Percentiles rank a stretch among this genome's conserved stretches.
Evolutionary conservation across 2,888 invertebrate species (phyloP).

Genomic region (Xylota segnis): DNA sequence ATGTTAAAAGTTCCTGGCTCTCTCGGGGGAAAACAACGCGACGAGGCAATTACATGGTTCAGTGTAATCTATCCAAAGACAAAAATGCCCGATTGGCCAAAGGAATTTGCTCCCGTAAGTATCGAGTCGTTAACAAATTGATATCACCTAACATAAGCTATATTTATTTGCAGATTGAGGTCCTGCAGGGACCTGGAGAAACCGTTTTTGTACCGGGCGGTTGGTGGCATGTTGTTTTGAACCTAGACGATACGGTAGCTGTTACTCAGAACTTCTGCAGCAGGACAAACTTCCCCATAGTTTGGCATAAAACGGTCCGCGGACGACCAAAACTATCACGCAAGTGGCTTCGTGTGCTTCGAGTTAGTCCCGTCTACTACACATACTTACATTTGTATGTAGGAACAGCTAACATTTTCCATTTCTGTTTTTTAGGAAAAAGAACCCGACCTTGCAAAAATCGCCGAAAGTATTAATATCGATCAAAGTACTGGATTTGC

Average conservation of each 20-base stretch:
- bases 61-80: constrained; percentile 97
- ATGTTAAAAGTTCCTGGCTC: constrained; percentile 95
- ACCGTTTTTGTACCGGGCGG: constrained; percentile 99
- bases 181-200: constrained; percentile 97
- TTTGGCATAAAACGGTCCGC: constrained; percentile 98
- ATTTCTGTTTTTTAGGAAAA: constrained; percentile 85
- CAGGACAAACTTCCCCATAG: constrained; percentile 97
- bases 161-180: constrained; percentile 89
- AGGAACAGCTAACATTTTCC: background rate
- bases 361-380: constrained; percentile 79
- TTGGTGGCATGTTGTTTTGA: constrained; percentile 99
- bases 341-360: constrained; percentile 92
- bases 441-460: constrained; percentile 90
- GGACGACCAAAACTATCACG: constrained; percentile 97
- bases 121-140: background rate
- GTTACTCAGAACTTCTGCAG: constrained; percentile 99
- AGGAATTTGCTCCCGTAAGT: constrained; percentile 93
- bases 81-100: constrained; percentile 94
- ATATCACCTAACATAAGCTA: background rate
- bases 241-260: constrained; percentile 97
- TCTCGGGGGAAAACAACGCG: constrained; percentile 98
- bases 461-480: constrained; percentile 94
- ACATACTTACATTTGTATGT: background rate
- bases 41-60: constrained; percentile 99
- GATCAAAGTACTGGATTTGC: constrained; percentile 95